phyloP scores from a whole-genome alignment of 2,888 invertebrate species.

The Lysandra coridon region DNA sequence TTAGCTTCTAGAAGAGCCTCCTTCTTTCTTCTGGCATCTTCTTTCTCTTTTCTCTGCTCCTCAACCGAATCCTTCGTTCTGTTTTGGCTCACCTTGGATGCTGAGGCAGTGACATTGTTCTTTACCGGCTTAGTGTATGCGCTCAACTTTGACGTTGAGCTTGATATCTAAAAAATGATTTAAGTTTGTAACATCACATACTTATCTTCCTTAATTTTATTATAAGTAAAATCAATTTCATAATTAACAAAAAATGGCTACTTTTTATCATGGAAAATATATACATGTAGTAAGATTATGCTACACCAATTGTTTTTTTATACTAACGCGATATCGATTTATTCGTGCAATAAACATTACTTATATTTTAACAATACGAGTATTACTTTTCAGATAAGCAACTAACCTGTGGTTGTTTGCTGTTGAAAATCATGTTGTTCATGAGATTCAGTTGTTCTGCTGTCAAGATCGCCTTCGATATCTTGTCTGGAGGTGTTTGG shows the following conservation, averaged over 20 bases:
- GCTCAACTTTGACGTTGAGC: constrained; percentile 58
- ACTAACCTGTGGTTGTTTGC: constrained; percentile 56
- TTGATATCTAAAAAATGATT: constrained; percentile 51
- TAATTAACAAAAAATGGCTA: too few relatives aligned
- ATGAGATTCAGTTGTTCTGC: constrained; percentile 63
- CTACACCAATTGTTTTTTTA: too few relatives aligned
- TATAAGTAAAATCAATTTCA: too few relatives aligned
- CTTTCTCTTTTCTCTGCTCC: constrained; percentile 60
- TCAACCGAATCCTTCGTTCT: constrained; percentile 59
- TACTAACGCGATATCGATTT: too few relatives aligned
- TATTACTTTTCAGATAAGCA: background rate
- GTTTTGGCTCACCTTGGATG: constrained; percentile 56
- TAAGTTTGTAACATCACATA: background rate
- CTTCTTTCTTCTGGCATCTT: constrained; percentile 79
- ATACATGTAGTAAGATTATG: too few relatives aligned
- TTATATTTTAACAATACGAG: too few relatives aligned
- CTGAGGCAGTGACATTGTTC: constrained; percentile 50
- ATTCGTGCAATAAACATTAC: too few relatives aligned
- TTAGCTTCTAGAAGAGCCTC: constrained; percentile 81
- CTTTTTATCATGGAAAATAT: too few relatives aligned
- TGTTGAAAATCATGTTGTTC: constrained; percentile 70
- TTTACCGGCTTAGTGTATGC: constrained; percentile 46
- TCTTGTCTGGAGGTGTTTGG: constrained; percentile 64
- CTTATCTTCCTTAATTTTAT: too few relatives aligned
- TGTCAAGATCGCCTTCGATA: constrained; percentile 55